Evolutionary conservation across 2,797 vertebrate genomes (phyloP), one percentile per base, ranked within the genome.

Genomic region (Carapus acus): DNA sequence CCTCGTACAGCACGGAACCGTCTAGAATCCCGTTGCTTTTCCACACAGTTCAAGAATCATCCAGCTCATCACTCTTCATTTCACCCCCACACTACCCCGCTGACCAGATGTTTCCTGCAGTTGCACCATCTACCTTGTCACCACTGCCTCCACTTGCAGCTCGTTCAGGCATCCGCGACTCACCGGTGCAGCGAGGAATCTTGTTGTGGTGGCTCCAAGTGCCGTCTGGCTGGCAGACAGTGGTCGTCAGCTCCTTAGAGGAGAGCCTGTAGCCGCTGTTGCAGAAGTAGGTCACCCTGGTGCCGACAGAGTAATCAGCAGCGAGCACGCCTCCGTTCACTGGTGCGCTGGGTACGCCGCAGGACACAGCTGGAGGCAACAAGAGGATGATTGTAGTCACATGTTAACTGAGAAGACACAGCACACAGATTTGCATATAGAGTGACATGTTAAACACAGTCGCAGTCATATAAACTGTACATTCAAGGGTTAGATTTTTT

Each of bases 121-220:
- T 65, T 60, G 43, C 34, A 42, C 40, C 13, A 1, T 56, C 53
- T 60, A 19, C 65, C 49, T 65, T 45, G n/a, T n/a, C n/a, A n/a
- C n/a, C n/a, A n/a, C n/a, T n/a, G n/a, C 31, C 49, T 46, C 43
- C 14, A 31, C 33, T 21, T 31, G 19, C 58, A 34, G 31, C 23
- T 47, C 55, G 22, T 46, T 18, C 31, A 22, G 36, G 33, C 49
- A 36, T 44, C 52, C 41, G 51, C 45, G 5, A 62, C 82, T 86
- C 77, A 91, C 96, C 93, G 41, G 92, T 92, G 85, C 96, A 99
- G 31, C 93, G 92, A 43, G 96, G 96, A 65, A 93, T 96, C 89
- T 97, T 98, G 81, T 99, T 98, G 74, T 96, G 96, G 82, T 93
- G 96, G 85, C 94, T 98, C 96, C 96, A 99, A 37, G 90, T 94